phyloP scores from a whole-genome alignment of 2,888 invertebrate species.

The Lamellibrachia satsuma region DNA sequence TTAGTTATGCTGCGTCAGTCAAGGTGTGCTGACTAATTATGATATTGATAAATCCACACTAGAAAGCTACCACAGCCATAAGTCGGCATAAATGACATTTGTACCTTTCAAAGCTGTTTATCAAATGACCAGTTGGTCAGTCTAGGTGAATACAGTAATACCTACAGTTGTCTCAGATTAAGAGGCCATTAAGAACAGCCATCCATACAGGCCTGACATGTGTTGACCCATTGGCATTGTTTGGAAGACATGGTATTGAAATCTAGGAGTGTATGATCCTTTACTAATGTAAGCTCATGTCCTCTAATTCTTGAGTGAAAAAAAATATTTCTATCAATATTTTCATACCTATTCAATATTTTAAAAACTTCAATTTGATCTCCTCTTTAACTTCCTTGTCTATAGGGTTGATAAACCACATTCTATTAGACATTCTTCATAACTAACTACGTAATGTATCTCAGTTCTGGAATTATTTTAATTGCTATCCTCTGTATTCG shows the following conservation, averaged over 20 bases:
- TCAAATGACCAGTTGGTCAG: not conserved
- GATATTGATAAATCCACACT: not conserved
- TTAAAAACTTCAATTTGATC: too few species aligned
- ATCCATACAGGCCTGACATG: not conserved
- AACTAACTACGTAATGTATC: too few species aligned
- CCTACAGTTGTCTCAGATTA: not conserved
- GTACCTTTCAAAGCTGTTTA: not conserved
- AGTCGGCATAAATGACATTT: not conserved
- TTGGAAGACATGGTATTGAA: not conserved
- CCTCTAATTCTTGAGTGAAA: too few species aligned
- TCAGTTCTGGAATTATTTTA: too few species aligned
- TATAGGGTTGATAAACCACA: too few species aligned
- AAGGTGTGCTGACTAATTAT: not conserved
- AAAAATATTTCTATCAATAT: too few species aligned
- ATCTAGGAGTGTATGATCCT: too few species aligned
- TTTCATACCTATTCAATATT: too few species aligned
- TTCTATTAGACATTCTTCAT: too few species aligned
- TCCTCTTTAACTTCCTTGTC: too few species aligned
- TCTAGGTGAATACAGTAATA: not conserved
- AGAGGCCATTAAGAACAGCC: not conserved
- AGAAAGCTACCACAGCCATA: not conserved
- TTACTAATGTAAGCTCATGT: too few species aligned
- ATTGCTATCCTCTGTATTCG: too few species aligned
- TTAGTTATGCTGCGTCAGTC: not conserved
- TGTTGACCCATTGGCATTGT: not conserved